phyloP scores from a whole-genome alignment of 2,113 vertebrate species.

The Oostethus manadensis region DNA sequence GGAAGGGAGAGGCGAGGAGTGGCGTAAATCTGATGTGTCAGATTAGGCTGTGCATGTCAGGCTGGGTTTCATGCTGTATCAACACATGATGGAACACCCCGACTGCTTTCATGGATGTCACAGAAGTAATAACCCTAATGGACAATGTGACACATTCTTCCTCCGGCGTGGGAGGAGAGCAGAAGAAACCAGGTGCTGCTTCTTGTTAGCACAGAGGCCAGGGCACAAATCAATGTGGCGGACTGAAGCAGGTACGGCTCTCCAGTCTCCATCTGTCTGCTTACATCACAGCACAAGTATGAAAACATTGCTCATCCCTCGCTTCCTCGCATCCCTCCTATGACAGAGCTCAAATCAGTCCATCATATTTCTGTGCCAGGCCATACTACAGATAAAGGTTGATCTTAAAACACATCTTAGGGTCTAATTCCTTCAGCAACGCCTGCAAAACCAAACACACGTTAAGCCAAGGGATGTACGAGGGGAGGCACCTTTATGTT shows the following conservation, averaged over 20 bases:
- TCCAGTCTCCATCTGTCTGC: slow-evolving; percentile 27
- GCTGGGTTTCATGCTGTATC: slow-evolving; percentile 49
- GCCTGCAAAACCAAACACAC: neutral
- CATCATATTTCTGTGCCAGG: slow-evolving; percentile 1
- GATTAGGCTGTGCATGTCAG: slow-evolving; percentile 49
- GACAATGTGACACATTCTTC: slow-evolving; percentile 53
- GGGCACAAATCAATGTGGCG: slow-evolving; percentile 21
- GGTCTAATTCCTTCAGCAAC: slow-evolving; percentile 7
- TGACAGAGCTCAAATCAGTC: slow-evolving; percentile 8
- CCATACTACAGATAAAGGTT: neutral
- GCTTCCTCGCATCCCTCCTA: neutral
- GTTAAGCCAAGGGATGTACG: neutral
- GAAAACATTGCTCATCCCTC: slow-evolving; percentile 4
- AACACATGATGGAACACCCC: slow-evolving; percentile 43
- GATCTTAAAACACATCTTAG: slow-evolving; percentile 3
- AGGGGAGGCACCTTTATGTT: neutral
- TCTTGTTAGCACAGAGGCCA: slow-evolving; percentile 30
- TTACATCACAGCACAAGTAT: slow-evolving; percentile 5
- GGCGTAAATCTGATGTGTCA: slow-evolving; percentile 58
- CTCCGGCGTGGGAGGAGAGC: slow-evolving; percentile 23
- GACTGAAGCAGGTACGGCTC: slow-evolving; percentile 30
- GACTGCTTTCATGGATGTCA: slow-evolving; percentile 52
- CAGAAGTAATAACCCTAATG: slow-evolving; percentile 51
- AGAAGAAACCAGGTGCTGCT: slow-evolving; percentile 37
- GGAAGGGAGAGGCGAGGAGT: slow-evolving; percentile 8